These are phyloP conservation scores for Ditylenchus weischeri DNA, from an alignment of 2,888 invertebrate species.

Conservation along the genomic window DNA sequence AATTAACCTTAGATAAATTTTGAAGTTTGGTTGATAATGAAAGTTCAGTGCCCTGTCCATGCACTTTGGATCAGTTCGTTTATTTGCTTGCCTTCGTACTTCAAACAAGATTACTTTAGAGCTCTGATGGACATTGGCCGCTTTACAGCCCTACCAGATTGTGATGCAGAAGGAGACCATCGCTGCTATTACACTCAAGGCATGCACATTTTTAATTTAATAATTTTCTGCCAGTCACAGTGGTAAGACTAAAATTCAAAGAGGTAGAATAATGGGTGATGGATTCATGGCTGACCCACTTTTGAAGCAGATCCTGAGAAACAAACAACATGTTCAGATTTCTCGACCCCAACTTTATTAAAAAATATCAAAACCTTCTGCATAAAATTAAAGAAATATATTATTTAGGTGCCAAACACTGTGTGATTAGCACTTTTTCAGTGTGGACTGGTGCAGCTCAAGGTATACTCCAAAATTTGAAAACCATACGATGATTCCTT, in stretches of 20 bases:
- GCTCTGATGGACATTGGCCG: slow-evolving; percentile 81
- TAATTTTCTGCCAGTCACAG: too few species aligned
- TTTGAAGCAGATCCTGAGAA: too few species aligned
- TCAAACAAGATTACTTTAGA: too few species aligned
- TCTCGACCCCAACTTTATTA: too few species aligned
- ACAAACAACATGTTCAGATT: too few species aligned
- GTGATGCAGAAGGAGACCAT: slow-evolving; percentile 81
- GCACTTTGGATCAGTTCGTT: slow-evolving; percentile 73
- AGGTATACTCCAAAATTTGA: not conserved
- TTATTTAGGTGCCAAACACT: slow-evolving; percentile 76
- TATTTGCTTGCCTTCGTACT: too few species aligned
- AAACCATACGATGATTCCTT: not conserved
- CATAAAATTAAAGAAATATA: too few species aligned
- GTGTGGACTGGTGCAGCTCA: slow-evolving; percentile 63
- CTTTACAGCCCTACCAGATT: slow-evolving; percentile 81
- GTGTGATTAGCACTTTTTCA: slow-evolving; percentile 73
- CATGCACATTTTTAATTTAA: too few species aligned
- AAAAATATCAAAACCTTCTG: too few species aligned
- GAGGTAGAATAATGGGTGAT: too few species aligned
- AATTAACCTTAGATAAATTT: not conserved
- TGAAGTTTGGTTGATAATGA: slow-evolving; percentile 11
- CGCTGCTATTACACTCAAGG: slow-evolving; percentile 80
- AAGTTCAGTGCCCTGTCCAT: slow-evolving; percentile 73
- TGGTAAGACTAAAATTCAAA: too few species aligned
- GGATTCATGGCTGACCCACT: too few species aligned